Conservation (phyloP, 2,797 vertebrate species). For the Eulemur albifrons region DNA sequence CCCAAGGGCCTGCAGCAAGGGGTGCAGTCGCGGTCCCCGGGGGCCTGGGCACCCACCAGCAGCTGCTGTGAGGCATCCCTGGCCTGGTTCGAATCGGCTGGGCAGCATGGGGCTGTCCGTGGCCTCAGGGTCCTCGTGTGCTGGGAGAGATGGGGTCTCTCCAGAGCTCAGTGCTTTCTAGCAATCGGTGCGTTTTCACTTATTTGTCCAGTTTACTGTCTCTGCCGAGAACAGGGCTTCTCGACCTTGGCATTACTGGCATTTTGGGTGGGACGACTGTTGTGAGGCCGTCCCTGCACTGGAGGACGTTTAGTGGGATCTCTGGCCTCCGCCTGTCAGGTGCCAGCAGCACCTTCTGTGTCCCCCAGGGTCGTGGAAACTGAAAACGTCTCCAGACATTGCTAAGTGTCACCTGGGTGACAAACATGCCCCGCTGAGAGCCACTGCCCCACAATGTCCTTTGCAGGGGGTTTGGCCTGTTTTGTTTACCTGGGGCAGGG, state of each 20-base stretch:
- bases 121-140: neutral
- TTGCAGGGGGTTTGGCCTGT: neutral
- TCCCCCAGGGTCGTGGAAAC: neutral
- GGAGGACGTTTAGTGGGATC: too few species aligned
- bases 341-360: neutral
- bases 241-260: accelerated
- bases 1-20: neutral
- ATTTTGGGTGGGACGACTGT: neutral
- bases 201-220: accelerated
- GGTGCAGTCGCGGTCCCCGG: neutral
- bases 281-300: neutral
- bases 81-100: accelerated
- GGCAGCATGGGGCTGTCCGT: neutral
- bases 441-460: neutral
- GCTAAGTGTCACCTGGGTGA: neutral
- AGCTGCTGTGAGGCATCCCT: accelerated
- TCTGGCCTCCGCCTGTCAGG: neutral
- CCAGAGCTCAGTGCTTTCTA: accelerated
- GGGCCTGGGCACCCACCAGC: neutral
- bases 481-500: neutral
- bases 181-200: accelerated
- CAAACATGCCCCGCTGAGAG: accelerated
- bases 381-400: neutral
- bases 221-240: too few species aligned
- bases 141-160: neutral